These are phyloP conservation scores for Geotrupes spiniger DNA, from an alignment of 2,888 invertebrate genomes.

Conservation along the genomic window DNA sequence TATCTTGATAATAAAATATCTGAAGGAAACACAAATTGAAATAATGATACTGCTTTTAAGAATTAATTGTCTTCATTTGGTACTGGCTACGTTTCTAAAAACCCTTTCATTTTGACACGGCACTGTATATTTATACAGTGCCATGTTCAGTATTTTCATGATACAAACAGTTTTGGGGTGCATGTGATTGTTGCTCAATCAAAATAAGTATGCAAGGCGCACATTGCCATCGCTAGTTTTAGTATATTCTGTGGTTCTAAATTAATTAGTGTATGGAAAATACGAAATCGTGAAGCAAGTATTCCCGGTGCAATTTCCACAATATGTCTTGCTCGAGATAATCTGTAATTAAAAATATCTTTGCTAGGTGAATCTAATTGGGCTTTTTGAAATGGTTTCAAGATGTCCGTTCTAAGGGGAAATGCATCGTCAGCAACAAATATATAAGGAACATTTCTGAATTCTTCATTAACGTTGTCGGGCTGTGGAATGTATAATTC, in stretches of 20 bases:
- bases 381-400: constrained; percentile 29
- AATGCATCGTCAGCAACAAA: constrained; percentile 22
- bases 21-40: no score
- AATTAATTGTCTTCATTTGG: no score
- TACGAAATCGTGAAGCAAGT: no score
- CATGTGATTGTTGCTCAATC: constrained; percentile 8
- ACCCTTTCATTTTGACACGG: no score
- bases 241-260: constrained; percentile 23
- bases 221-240: constrained; percentile 23
- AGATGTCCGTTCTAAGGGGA: constrained; percentile 17
- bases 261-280: constrained; percentile 10
- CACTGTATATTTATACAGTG: no score
- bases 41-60: no score
- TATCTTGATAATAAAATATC: no score
- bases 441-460: constrained; percentile 16
- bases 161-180: no score
- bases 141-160: no score
- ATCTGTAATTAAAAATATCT: neutral
- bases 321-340: no score
- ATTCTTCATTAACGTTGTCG: constrained; percentile 2
- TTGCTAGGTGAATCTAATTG: constrained; percentile 18
- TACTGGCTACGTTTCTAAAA: no score
- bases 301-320: no score
- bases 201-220: constrained; percentile 22
- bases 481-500: constrained; percentile 17